Percentiles rank a stretch among this genome's conserved stretches.
These are phyloP conservation scores for Periphyllus acericola DNA, from an alignment of 2,888 invertebrate species.

Conservation along the genomic window DNA sequence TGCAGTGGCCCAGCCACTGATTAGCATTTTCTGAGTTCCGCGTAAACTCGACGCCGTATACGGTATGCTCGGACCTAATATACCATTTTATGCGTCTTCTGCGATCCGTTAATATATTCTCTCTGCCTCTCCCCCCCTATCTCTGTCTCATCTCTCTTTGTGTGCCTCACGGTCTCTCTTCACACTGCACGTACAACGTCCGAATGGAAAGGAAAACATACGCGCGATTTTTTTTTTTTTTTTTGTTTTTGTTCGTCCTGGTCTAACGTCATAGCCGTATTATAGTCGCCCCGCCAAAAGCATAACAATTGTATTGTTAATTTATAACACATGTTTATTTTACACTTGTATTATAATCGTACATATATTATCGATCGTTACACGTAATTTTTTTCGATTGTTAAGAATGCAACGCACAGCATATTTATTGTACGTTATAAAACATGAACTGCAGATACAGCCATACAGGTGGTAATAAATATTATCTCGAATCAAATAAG, in stretches of 20 bases:
- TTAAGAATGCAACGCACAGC: not conserved
- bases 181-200: not conserved
- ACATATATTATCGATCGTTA: not conserved
- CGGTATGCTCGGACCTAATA: not conserved
- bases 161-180: not conserved
- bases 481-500: not conserved
- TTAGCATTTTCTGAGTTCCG: not conserved
- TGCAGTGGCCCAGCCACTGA: not conserved
- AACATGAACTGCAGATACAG: not conserved
- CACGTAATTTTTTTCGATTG: not conserved
- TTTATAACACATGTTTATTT: not conserved
- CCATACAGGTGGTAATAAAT: not conserved
- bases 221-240: not conserved
- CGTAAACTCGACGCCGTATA: not conserved
- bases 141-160: too few species aligned
- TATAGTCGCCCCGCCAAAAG: not conserved
- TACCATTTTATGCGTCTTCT: not conserved
- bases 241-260: not conserved
- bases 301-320: slow-evolving; percentile 3
- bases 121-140: not conserved
- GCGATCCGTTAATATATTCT: not conserved
- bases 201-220: not conserved
- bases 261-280: not conserved
- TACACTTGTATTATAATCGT: not conserved
- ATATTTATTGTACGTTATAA: not conserved